Percentiles rank a stretch among this genome's conserved stretches.
These are phyloP conservation scores for Bombyx mandarina DNA, from an alignment of 1,140 invertebrate species.

Conservation along the genomic window DNA sequence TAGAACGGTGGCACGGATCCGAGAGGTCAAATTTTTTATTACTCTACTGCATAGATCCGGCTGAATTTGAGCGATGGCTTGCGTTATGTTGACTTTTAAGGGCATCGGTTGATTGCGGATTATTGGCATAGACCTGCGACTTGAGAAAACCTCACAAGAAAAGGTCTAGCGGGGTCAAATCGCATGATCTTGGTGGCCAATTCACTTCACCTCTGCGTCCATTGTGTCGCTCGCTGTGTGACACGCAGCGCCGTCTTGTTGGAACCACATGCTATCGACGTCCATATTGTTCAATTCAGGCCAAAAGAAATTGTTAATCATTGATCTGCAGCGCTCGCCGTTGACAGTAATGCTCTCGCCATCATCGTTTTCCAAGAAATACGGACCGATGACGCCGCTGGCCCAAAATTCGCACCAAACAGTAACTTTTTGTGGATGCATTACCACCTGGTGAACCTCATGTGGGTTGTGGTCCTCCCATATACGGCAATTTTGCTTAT, in stretches of 20 bases:
- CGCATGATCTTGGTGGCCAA: too few species aligned
- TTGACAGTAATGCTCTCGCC: conserved; percentile 29
- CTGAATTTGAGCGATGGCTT: conserved; percentile 9
- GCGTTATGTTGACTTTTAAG: conserved; percentile 6
- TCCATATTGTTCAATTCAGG: conserved; percentile 10
- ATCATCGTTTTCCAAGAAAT: conserved; percentile 36
- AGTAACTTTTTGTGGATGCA: conserved; percentile 27
- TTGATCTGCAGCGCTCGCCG: conserved; percentile 30
- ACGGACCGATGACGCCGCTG: conserved; percentile 23
- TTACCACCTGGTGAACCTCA: conserved; percentile 11
- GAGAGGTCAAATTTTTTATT: conserved; percentile 1
- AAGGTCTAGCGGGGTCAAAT: too few species aligned
- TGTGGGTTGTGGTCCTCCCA: conserved; percentile 10
- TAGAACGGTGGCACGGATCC: conserved; percentile 13
- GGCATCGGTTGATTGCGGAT: conserved; percentile 7
- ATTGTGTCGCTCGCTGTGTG: too few species aligned
- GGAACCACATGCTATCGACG: not conserved
- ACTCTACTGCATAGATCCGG: conserved; percentile 19
- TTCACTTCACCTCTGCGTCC: too few species aligned
- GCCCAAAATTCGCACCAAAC: conserved; percentile 26
- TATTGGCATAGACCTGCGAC: not conserved
- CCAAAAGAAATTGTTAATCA: conserved; percentile 38
- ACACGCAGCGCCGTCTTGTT: too few species aligned
- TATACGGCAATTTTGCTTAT: conserved; percentile 25
- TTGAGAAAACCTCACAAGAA: not conserved